These are phyloP conservation scores for Calyptomena viridis DNA, from an alignment of 2,113 vertebrate genomes.

Conservation along the genomic window DNA sequence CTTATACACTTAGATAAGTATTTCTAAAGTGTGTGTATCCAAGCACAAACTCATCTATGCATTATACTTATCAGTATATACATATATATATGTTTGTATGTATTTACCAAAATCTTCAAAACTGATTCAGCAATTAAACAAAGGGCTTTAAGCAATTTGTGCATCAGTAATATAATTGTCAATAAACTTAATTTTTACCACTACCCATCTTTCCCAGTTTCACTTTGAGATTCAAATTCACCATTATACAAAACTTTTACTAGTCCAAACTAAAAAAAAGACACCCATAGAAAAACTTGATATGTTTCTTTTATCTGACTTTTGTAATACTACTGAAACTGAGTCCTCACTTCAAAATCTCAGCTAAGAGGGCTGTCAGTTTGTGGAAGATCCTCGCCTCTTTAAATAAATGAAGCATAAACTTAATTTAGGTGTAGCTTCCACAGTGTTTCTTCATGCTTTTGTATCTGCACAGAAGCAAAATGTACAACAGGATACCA, in stretches of 20 bases:
- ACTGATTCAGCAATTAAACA: neutral
- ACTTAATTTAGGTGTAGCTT: neutral
- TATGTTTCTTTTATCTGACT: neutral
- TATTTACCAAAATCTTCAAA: neutral
- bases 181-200: neutral
- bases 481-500: neutral
- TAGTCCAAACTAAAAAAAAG: neutral
- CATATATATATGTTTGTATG: too few species aligned
- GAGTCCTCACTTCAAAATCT: neutral
- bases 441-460: neutral
- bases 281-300: neutral
- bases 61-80: neutral
- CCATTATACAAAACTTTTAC: neutral
- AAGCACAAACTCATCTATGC: neutral
- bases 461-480: neutral
- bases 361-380: neutral
- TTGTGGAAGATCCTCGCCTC: neutral
- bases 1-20: neutral
- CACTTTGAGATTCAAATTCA: neutral
- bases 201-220: neutral
- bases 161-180: neutral
- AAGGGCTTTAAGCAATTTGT: neutral
- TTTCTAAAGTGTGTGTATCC: accelerated
- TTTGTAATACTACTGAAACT: neutral
- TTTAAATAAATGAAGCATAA: neutral